Percentiles rank a stretch among this genome's conserved stretches.
Evolutionary conservation across 2,797 vertebrate species (phyloP).

Genomic region (Danio tinwini): DNA sequence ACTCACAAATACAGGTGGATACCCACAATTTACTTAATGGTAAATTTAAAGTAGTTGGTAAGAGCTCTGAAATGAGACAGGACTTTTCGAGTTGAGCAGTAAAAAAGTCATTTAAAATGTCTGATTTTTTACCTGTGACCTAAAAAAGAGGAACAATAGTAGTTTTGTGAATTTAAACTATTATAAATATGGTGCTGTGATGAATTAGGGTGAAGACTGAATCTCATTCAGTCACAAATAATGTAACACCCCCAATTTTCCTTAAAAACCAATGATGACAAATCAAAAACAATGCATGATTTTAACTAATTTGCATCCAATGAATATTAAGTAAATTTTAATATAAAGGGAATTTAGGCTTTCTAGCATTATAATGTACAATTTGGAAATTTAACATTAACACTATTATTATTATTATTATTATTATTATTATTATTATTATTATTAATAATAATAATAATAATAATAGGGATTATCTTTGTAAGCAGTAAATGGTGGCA

Average conservation of each 20-base stretch:
- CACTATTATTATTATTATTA: too few relatives aligned
- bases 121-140: neutral
- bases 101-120: neutral
- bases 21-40: conserved; percentile 11
- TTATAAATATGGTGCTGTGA: too few relatives aligned
- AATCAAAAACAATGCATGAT: neutral
- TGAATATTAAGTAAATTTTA: neutral
- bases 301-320: neutral
- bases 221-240: too few relatives aligned
- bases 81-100: neutral
- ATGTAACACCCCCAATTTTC: neutral
- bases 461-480: too few relatives aligned
- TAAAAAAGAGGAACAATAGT: conserved; percentile 14
- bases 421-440: too few relatives aligned
- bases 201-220: too few relatives aligned
- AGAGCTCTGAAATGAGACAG: conserved; percentile 13
- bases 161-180: neutral
- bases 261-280: neutral
- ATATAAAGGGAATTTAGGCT: neutral
- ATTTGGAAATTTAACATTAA: too few relatives aligned
- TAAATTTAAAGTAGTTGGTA: neutral
- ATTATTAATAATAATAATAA: too few relatives aligned
- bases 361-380: neutral
- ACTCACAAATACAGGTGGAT: neutral
- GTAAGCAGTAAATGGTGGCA: neutral